These are phyloP conservation scores for Thryonomys swinderianus DNA, from an alignment of 2,113 vertebrate species.

Conservation along the genomic window DNA sequence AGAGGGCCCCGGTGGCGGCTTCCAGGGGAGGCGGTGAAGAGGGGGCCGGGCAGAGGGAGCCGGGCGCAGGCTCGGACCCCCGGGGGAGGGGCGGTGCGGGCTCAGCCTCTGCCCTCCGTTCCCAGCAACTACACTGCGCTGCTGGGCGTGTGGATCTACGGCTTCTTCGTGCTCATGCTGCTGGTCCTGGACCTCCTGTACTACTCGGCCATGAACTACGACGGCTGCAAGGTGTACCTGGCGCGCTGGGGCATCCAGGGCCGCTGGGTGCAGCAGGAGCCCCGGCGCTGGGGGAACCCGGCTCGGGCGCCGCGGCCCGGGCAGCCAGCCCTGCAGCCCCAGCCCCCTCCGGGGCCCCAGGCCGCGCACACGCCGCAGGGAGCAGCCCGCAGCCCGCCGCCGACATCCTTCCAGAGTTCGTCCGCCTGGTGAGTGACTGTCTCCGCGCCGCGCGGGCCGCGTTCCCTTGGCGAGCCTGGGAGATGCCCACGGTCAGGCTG, in stretches of 20 bases:
- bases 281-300: conserved; percentile 91
- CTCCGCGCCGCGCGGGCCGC: rapidly evolving
- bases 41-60: not conserved
- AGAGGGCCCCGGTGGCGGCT: not conserved
- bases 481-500: rapidly evolving
- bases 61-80: not conserved
- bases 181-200: conserved; percentile 97
- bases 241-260: conserved; percentile 96
- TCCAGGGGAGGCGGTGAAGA: too few species aligned
- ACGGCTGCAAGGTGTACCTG: conserved; percentile 96
- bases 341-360: conserved; percentile 87
- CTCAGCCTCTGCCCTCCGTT: not conserved
- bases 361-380: conserved; percentile 90
- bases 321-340: conserved; percentile 82
- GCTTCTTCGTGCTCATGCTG: conserved; percentile 96
- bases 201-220: conserved; percentile 99
- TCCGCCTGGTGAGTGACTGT: conserved; percentile 93
- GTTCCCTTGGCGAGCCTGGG: not conserved
- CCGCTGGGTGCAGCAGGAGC: conserved; percentile 94
- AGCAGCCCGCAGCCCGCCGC: conserved; percentile 91
- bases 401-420: conserved; percentile 94
- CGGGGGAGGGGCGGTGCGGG: not conserved
- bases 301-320: conserved; percentile 87
- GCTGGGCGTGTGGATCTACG: conserved; percentile 99
- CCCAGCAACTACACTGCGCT: conserved; percentile 97